phyloP scores from a whole-genome alignment of 1,140 invertebrate species.

The Chionoecetes opilio region DNA sequence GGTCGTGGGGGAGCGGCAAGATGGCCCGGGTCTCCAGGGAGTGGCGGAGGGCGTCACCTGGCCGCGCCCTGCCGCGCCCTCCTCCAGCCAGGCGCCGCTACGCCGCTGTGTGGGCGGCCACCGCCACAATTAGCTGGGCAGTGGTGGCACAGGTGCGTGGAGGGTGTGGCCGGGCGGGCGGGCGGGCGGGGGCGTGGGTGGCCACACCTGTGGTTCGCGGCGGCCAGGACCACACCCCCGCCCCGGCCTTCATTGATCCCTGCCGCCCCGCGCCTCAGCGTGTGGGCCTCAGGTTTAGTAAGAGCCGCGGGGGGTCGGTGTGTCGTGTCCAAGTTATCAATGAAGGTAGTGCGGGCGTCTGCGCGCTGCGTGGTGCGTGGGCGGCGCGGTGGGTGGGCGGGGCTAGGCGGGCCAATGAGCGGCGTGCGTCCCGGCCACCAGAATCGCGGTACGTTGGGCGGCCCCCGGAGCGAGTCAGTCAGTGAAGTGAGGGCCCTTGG shows the following conservation, averaged over 20 bases:
- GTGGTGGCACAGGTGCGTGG: constrained; percentile 55
- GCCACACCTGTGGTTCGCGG: constrained; percentile 60
- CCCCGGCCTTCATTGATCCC: not conserved
- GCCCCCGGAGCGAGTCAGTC: constrained; percentile 50
- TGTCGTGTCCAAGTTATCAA: constrained; percentile 53
- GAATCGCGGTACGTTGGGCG: not conserved
- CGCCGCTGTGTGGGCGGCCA: constrained; percentile 27
- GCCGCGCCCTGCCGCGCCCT: constrained; percentile 65
- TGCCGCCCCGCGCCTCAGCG: not conserved
- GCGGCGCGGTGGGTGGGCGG: constrained; percentile 48
- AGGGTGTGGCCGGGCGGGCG: constrained; percentile 63
- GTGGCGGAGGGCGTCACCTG: constrained; percentile 65
- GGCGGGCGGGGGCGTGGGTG: constrained; percentile 51
- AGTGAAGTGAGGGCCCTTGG: constrained; percentile 64
- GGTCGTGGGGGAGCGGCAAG: constrained; percentile 32
- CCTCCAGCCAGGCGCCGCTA: not conserved
- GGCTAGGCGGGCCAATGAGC: constrained; percentile 30
- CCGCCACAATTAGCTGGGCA: constrained; percentile 45
- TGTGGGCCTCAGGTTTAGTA: constrained; percentile 29
- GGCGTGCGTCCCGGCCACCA: too few species aligned
- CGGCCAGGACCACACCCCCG: constrained; percentile 1
- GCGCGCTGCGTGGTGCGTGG: not conserved
- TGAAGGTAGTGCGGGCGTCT: too few species aligned
- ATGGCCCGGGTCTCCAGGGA: constrained; percentile 68
- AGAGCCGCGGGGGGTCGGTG: constrained; percentile 32